Evolutionary conservation across 2,113 vertebrate species (phyloP).

Genomic region (Callipepla californica): DNA sequence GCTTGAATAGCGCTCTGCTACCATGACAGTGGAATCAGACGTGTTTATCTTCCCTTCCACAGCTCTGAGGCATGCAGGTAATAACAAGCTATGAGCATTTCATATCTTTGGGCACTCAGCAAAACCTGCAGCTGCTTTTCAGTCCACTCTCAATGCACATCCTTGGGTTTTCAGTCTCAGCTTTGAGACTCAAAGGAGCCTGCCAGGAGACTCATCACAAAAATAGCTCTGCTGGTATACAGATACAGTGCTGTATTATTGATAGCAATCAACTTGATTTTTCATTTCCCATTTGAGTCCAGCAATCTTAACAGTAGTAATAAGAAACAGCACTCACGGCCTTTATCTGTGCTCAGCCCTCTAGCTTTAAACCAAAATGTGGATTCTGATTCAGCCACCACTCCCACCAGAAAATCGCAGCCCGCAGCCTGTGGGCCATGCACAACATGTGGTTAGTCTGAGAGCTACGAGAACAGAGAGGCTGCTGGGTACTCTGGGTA

Average conservation of each 20-base stretch:
- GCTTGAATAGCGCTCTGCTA: background rate
- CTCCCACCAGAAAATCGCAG: background rate
- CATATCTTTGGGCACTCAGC: background rate
- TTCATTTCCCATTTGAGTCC: background rate
- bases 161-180: background rate
- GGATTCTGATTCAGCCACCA: background rate
- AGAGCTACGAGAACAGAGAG: background rate
- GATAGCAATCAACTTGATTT: background rate
- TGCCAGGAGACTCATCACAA: background rate
- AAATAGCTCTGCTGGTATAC: background rate
- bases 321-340: background rate
- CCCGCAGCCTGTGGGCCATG: background rate
- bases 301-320: background rate
- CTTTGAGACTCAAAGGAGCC: background rate
- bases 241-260: background rate
- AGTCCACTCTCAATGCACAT: background rate
- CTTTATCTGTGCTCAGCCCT: background rate
- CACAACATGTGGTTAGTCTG: background rate
- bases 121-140: background rate
- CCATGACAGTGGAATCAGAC: background rate
- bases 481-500: fast-evolving
- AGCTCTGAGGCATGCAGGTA: background rate
- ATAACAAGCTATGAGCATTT: background rate
- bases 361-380: background rate
- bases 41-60: background rate